phyloP scores from a whole-genome alignment of 2,797 vertebrate genomes.

The Chelon labrosus region DNA sequence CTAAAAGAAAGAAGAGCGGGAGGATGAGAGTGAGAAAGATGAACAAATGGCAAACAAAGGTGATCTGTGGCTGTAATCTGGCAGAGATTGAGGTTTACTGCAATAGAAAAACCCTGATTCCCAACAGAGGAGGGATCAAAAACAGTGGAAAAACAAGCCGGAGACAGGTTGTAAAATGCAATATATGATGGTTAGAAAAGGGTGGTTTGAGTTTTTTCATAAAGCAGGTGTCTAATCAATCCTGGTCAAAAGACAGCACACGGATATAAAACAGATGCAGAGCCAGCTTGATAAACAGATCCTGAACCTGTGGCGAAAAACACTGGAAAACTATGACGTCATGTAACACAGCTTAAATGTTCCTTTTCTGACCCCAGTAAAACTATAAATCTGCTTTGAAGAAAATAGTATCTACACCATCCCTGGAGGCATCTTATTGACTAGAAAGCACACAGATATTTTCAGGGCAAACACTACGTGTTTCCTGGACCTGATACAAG shows the following conservation, averaged over 20 bases:
- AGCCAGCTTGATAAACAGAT: constrained; percentile 43
- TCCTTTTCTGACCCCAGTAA: constrained; percentile 25
- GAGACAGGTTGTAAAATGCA: not conserved
- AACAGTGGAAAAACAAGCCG: not conserved
- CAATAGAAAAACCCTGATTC: not conserved
- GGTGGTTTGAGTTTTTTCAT: not conserved
- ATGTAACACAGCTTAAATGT: constrained; percentile 21
- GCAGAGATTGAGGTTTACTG: not conserved
- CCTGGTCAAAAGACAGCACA: constrained; percentile 13
- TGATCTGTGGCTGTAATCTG: constrained; percentile 43
- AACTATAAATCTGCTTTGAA: constrained; percentile 41
- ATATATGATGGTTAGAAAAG: not conserved
- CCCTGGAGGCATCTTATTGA: constrained; percentile 37
- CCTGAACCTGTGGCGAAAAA: constrained; percentile 23
- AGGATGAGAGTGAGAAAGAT: constrained; percentile 37
- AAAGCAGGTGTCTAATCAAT: constrained; percentile 44
- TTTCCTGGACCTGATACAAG: constrained; percentile 40
- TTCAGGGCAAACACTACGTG: constrained; percentile 11
- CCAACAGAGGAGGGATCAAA: not conserved
- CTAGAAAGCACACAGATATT: constrained; percentile 17
- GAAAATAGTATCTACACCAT: constrained; percentile 37
- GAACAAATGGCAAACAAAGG: constrained; percentile 31
- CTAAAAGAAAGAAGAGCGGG: constrained; percentile 9
- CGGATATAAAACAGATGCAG: constrained; percentile 41
- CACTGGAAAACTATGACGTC: constrained; percentile 37